These are phyloP conservation scores for Drosophila mimica DNA, from an alignment of 2,888 invertebrate species.

Conservation along the genomic window DNA sequence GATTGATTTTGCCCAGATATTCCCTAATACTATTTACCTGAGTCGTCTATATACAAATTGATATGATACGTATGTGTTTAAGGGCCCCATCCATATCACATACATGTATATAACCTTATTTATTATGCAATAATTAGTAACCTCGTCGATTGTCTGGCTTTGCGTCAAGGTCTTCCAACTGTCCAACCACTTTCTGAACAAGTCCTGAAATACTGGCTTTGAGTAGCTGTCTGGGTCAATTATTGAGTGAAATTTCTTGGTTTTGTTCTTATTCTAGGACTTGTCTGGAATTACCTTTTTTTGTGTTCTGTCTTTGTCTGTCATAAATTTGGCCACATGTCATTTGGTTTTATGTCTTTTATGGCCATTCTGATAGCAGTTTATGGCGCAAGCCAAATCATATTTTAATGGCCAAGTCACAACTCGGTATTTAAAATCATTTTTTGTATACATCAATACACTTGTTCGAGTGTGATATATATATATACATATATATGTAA, in stretches of 20 bases:
- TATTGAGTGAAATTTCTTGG: conserved; percentile 13
- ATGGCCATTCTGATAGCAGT: conserved; percentile 48
- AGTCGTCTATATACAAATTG: conserved; percentile 8
- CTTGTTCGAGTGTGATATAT: no score
- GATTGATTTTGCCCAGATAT: conserved; percentile 59
- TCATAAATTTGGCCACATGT: conserved; percentile 59
- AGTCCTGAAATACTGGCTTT: conserved; percentile 30
- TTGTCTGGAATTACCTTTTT: conserved; percentile 10
- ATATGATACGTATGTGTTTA: conserved; percentile 1
- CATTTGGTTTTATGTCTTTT: conserved; percentile 63
- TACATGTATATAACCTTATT: conserved; percentile 41
- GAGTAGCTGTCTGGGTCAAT: conserved; percentile 30
- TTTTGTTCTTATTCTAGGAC: not conserved
- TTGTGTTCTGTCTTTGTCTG: conserved; percentile 16
- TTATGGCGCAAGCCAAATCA: conserved; percentile 43
- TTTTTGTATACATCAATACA: not conserved
- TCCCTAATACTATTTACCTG: conserved; percentile 12
- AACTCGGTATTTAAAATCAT: not conserved
- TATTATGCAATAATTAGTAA: conserved; percentile 74
- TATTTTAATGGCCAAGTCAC: conserved; percentile 44
- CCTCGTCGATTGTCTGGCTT: conserved; percentile 34
- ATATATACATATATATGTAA: no score
- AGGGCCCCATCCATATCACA: conserved; percentile 55
- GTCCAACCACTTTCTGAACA: conserved; percentile 11
- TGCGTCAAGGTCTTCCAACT: conserved; percentile 19